Evolutionary conservation across 2,797 vertebrate genomes (phyloP).

Genomic region (Gallinago stenura): DNA sequence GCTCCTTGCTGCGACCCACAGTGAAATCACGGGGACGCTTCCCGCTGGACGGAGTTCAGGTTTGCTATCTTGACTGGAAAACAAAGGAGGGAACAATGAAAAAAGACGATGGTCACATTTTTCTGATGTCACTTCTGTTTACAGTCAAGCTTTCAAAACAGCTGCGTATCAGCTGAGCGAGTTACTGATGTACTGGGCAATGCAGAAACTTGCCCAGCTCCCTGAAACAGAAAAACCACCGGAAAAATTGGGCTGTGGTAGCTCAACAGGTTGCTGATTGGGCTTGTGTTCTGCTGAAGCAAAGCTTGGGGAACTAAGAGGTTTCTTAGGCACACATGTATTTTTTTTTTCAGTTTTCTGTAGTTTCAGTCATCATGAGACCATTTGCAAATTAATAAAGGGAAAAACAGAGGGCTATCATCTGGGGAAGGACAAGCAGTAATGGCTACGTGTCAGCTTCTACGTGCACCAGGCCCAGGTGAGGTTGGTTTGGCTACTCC

Average conservation of each 20-base stretch:
- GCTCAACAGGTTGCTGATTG: neutral
- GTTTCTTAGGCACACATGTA: neutral
- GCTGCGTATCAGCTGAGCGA: neutral
- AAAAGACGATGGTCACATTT: neutral
- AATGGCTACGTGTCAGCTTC: neutral
- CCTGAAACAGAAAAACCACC: neutral
- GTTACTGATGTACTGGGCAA: neutral
- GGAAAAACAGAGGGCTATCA: neutral
- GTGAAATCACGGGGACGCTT: neutral
- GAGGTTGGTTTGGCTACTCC: neutral
- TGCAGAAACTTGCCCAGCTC: neutral
- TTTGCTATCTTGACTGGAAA: conserved; percentile 11
- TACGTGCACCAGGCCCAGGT: fast-evolving
- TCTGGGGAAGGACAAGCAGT: neutral
- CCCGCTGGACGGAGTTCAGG: neutral
- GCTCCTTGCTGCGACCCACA: neutral
- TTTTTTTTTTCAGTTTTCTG: neutral
- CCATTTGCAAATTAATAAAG: neutral
- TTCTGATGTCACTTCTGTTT: conserved; percentile 1
- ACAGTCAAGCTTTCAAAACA: neutral
- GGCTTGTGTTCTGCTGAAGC: fast-evolving
- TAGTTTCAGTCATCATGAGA: neutral
- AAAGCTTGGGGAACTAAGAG: neutral
- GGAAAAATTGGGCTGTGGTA: neutral
- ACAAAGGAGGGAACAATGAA: neutral